Evolutionary conservation across 1,140 invertebrate species (phyloP).

Genomic region (Hypsibius dujardini): DNA sequence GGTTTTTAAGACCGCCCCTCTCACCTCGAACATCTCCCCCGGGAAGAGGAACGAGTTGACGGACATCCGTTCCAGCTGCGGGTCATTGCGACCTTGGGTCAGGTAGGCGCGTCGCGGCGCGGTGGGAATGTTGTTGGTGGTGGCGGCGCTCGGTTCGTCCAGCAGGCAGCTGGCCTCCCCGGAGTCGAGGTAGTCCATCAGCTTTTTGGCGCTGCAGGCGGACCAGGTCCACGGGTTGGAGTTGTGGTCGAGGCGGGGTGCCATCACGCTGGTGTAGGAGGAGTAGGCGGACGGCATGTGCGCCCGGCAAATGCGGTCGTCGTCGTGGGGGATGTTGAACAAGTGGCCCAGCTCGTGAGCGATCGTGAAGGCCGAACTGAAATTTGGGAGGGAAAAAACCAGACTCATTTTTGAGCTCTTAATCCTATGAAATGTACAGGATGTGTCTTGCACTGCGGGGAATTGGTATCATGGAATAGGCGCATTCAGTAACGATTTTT

Average conservation of each 20-base stretch:
- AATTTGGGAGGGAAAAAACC: too few relatives aligned
- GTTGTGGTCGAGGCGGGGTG: conserved; percentile 57
- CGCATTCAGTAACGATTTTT: too few relatives aligned
- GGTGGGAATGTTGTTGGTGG: conserved; percentile 24
- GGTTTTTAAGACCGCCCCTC: too few relatives aligned
- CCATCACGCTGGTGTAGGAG: conserved; percentile 47
- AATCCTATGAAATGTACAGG: too few relatives aligned
- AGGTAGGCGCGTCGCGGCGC: conserved; percentile 5
- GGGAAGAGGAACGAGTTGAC: conserved; percentile 29
- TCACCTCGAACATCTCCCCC: conserved; percentile 52
- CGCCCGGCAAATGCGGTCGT: conserved; percentile 45
- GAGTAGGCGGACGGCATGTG: conserved; percentile 33
- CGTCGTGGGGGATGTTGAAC: conserved; percentile 79
- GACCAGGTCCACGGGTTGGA: conserved; percentile 80
- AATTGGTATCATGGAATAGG: too few relatives aligned
- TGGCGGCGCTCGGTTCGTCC: conserved; percentile 37
- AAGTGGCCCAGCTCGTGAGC: conserved; percentile 79
- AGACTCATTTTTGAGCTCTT: too few relatives aligned
- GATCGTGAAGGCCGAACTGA: conserved; percentile 74
- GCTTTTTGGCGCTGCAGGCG: conserved; percentile 57
- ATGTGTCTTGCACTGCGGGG: too few relatives aligned
- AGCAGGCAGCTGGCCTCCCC: conserved; percentile 47
- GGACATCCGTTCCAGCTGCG: neutral
- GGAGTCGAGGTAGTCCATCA: conserved; percentile 73
- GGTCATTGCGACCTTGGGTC: conserved; percentile 19